A percentile compares a stretch with the other conserved stretches of the same genome.
Evolutionary conservation across 2,113 vertebrate species (phyloP).

Genomic region (Phrynosoma platyrhinos): DNA sequence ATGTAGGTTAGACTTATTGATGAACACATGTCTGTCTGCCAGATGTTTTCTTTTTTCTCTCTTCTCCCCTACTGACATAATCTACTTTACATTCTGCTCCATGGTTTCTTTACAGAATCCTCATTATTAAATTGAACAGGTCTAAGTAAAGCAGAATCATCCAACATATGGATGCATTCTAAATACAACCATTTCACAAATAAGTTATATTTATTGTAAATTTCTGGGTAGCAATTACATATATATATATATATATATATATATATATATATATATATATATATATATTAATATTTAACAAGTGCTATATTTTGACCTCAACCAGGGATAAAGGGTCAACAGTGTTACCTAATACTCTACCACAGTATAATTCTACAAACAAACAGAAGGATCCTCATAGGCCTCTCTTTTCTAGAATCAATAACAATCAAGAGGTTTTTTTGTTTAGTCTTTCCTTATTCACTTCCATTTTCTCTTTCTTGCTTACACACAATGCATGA

Average conservation of each 20-base stretch:
- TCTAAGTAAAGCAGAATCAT: neutral
- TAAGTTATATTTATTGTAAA: neutral
- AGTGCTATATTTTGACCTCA: neutral
- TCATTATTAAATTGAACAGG: neutral
- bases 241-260: no score
- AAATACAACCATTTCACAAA: neutral
- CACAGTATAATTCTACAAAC: neutral
- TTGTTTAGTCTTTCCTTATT: neutral
- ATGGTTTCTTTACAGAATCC: neutral
- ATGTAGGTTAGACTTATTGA: constrained; percentile 15
- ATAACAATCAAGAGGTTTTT: neutral
- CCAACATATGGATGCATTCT: neutral
- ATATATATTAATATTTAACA: neutral
- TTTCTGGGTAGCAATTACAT: neutral
- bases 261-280: no score
- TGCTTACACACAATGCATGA: neutral
- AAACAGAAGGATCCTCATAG: neutral
- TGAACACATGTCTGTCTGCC: neutral
- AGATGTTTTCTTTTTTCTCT: neutral
- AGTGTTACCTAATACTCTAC: neutral
- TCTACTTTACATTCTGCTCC: neutral
- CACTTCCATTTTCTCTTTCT: neutral
- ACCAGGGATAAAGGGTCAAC: neutral
- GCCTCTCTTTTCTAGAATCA: neutral
- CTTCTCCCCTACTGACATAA: constrained; percentile 3